Base-by-base conservation (phyloP, 2,888 invertebrate genomes). In the Oligia fasciuncula region DNA sequence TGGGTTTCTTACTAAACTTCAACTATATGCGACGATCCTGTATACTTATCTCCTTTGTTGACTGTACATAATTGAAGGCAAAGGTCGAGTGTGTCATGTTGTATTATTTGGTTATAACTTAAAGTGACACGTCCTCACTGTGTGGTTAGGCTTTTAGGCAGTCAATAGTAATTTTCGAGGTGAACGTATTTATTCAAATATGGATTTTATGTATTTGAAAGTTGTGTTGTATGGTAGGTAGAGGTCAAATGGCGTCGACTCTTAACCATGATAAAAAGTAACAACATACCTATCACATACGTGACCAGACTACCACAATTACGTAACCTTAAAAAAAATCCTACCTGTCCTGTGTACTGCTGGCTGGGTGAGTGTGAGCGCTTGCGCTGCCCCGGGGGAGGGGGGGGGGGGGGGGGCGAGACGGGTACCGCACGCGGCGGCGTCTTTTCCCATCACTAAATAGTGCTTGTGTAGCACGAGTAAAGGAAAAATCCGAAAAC, bases 11-110 rank as follows among this genome's bases (percentile, higher is more conserved):
- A 29, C 29, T 29, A 29, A 29, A 29, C 29, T 29, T 29, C 29
- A 29, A 29, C 29, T 29, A 29, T 29, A 29, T 29, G 29, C 29
- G 29, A 29, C 29, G 29, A 29, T 29, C 29, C 29, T 29, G 29
- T 1, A 29, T 29, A 29, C 29, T 29, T 29, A 29, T 29, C 29
- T 29, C 29, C 29, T 29, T 29, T 29, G 29, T 29, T 29, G 29
- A 29, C 29, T 69, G 69, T 35, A 17, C 46, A 49, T 70, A 35
- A 69, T 63, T 77, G 19, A 46, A 19, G 29, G n/a, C 49, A 57
- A 84, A 84, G 79, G 84, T 82, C 69, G 4, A 73, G 62, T 66
- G 29, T 73, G 73, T 70, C 69, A 79, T 60, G 57, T 62, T 40
- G 1, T 51, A 65, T 79, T 69, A 73, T 73, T 73, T 83, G 51